Percentiles rank a stretch among this genome's conserved stretches.
These are phyloP conservation scores for Drosophila quasianomalipes DNA, from an alignment of 2,888 invertebrate genomes.

Conservation along the genomic window DNA sequence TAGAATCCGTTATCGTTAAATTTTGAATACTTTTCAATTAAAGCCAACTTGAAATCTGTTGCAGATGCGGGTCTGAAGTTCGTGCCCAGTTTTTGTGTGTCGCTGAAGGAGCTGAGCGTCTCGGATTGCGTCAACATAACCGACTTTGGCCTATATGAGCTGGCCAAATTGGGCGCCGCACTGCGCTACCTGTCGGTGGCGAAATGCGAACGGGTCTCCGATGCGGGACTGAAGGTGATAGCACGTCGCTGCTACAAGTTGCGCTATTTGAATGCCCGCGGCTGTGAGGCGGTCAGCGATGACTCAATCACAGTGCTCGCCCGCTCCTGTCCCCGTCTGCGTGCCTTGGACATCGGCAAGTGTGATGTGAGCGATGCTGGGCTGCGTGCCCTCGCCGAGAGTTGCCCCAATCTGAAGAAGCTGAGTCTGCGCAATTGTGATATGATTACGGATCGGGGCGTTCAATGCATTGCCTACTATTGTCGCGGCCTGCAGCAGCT, in stretches of 20 bases:
- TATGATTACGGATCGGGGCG: slow-evolving; percentile 94
- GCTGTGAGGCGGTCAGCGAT: slow-evolving; percentile 97
- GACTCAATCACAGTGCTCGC: slow-evolving; percentile 95
- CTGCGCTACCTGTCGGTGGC: slow-evolving; percentile 96
- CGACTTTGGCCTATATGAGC: slow-evolving; percentile 95
- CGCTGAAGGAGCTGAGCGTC: slow-evolving; percentile 93
- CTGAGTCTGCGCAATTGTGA: slow-evolving; percentile 96
- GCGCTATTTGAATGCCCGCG: slow-evolving; percentile 95
- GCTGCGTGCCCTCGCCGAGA: slow-evolving; percentile 93
- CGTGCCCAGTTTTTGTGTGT: slow-evolving; percentile 94
- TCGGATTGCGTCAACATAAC: slow-evolving; percentile 96
- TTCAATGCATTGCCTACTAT: slow-evolving; percentile 95
- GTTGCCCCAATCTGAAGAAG: slow-evolving; percentile 96
- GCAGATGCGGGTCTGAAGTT: slow-evolving; percentile 94
- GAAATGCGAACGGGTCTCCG: slow-evolving; percentile 96
- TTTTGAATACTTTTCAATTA: neutral
- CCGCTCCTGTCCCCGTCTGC: slow-evolving; percentile 92
- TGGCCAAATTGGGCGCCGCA: slow-evolving; percentile 95
- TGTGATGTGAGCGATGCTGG: slow-evolving; percentile 97
- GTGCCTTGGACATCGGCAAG: slow-evolving; percentile 96
- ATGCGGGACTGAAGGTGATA: slow-evolving; percentile 94
- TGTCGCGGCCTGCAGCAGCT: slow-evolving; percentile 95
- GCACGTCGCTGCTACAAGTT: slow-evolving; percentile 95
- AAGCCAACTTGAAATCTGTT: neutral
- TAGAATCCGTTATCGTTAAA: neutral